Evolutionary conservation across 23 tunicate genomes (phyloP).

Genomic region (Phallusia fumigata): DNA sequence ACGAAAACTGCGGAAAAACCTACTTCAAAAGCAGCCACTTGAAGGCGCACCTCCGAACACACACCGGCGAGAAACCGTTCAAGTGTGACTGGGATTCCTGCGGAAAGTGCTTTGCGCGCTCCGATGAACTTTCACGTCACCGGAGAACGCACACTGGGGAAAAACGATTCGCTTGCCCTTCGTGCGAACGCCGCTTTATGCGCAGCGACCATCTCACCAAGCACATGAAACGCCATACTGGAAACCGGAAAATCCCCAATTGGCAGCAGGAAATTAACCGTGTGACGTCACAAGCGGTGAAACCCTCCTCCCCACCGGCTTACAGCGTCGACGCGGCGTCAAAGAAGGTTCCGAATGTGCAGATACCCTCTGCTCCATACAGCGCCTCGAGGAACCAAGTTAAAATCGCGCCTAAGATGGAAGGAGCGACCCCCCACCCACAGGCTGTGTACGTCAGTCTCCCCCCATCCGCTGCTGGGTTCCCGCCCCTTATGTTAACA

Average conservation of each 20-base stretch:
- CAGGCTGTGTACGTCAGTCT: neutral
- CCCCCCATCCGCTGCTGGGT: neutral
- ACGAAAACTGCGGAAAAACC: conserved; percentile 87
- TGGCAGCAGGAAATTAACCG: conserved; percentile 93
- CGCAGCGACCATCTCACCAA: conserved; percentile 97
- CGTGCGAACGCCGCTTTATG: conserved; percentile 92
- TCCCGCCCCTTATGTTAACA: neutral
- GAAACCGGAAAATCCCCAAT: conserved; percentile 84
- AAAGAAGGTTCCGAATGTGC: neutral
- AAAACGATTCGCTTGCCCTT: conserved; percentile 90
- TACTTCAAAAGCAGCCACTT: conserved; percentile 95
- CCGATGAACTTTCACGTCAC: conserved; percentile 96
- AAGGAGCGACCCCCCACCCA: neutral
- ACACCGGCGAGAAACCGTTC: conserved; percentile 97
- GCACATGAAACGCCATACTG: conserved; percentile 91
- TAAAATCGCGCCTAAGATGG: conserved; percentile 77
- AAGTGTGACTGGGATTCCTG: conserved; percentile 90
- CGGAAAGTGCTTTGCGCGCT: conserved; percentile 91
- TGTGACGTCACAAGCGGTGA: neutral
- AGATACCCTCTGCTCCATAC: neutral
- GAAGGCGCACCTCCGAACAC: conserved; percentile 97
- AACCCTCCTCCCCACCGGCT: neutral
- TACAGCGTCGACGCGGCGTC: neutral
- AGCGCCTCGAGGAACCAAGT: conserved; percentile 49
- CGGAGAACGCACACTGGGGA: conserved; percentile 96